Evolutionary conservation across 2,113 vertebrate species (phyloP).

Genomic region (Deroptyus accipitrinus): DNA sequence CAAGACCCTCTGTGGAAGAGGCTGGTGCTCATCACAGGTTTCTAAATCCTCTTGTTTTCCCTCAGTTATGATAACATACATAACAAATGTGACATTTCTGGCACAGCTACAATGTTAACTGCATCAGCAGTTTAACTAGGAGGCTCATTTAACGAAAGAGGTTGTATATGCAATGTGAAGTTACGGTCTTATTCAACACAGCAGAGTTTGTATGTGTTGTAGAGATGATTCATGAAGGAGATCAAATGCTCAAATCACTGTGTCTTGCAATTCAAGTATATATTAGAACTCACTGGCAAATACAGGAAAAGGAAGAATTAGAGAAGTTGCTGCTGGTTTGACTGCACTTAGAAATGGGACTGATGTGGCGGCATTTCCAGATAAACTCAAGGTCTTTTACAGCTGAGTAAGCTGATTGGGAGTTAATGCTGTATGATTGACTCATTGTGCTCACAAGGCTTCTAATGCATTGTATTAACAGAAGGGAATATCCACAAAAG

Average conservation of each 20-base stretch:
- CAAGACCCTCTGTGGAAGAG: neutral
- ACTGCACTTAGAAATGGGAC: constrained; percentile 2
- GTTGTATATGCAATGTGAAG: neutral
- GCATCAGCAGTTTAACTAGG: neutral
- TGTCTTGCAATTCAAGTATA: neutral
- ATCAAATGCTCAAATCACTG: neutral
- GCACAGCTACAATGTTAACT: neutral
- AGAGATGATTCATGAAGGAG: constrained; percentile 1
- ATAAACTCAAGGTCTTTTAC: constrained; percentile 33
- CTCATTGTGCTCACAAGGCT: constrained; percentile 23
- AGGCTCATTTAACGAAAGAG: rapidly evolving
- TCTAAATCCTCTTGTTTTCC: neutral
- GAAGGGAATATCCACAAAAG: neutral
- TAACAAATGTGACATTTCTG: neutral
- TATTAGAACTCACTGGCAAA: constrained; percentile 4
- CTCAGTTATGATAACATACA: neutral
- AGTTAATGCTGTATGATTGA: constrained; percentile 42
- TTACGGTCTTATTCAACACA: rapidly evolving
- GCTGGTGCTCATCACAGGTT: neutral
- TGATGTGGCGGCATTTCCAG: constrained; percentile 42
- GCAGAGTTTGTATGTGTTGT: neutral
- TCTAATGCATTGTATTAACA: neutral
- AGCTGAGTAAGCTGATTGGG: constrained; percentile 34
- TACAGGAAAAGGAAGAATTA: neutral
- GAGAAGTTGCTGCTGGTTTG: constrained; percentile 29